These are phyloP conservation scores for Limonius californicus DNA, from an alignment of 1,140 invertebrate species.

Conservation along the genomic window DNA sequence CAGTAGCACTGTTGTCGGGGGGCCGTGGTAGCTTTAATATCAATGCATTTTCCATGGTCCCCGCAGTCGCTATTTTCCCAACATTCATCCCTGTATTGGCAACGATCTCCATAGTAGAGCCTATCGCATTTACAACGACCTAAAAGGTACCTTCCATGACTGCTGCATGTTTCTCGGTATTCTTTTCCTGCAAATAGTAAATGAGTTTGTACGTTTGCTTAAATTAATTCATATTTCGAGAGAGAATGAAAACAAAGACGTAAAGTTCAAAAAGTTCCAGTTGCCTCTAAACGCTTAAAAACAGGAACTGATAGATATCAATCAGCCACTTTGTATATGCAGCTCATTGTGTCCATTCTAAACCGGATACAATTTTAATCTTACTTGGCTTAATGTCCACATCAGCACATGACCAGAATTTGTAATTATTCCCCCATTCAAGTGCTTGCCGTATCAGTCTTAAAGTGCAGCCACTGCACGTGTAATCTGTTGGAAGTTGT, in stretches of 20 bases:
- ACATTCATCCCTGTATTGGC: slow-evolving; percentile 85
- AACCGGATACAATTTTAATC: too few species aligned
- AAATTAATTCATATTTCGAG: too few species aligned
- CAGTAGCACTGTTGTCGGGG: slow-evolving; percentile 88
- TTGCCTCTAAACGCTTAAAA: too few species aligned
- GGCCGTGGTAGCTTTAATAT: slow-evolving; percentile 71
- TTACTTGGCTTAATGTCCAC: slow-evolving; percentile 73
- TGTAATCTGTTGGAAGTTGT: slow-evolving; percentile 74
- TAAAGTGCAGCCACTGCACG: slow-evolving; percentile 86
- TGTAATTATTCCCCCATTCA: slow-evolving; percentile 81
- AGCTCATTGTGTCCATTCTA: too few species aligned
- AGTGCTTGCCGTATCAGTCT: slow-evolving; percentile 81
- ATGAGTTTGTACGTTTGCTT: too few species aligned
- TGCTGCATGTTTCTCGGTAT: slow-evolving; percentile 78
- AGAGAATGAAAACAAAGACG: too few species aligned
- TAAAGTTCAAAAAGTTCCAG: too few species aligned
- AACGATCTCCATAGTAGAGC: slow-evolving; percentile 73
- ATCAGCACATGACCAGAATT: slow-evolving; percentile 94
- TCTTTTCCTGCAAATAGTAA: slow-evolving; percentile 66
- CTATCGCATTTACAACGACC: slow-evolving; percentile 78
- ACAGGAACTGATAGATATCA: too few species aligned
- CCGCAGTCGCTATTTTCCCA: slow-evolving; percentile 78
- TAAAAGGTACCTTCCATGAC: slow-evolving; percentile 72
- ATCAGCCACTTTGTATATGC: too few species aligned
- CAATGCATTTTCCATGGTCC: slow-evolving; percentile 76